Base-by-base conservation (phyloP, 2,888 invertebrate genomes). In the Diarsia mendica region DNA sequence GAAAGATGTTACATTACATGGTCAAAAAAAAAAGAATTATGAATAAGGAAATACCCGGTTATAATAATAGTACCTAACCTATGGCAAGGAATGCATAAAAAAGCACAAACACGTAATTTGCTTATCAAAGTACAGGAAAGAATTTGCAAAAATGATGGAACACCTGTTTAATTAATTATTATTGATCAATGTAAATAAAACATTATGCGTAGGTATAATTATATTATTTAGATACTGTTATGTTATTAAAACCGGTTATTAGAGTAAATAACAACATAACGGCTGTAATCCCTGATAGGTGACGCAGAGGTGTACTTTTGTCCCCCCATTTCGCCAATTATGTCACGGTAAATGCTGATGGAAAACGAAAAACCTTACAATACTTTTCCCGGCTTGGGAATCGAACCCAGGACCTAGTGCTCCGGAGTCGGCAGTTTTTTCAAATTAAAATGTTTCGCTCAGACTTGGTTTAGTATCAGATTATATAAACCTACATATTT, bases 1-100 rank as follows among this genome's bases (percentile, higher is more conserved):
- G n/a, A 69, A 77, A 23, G 15, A 69, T n/a, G 18, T 48, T 48
- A 33, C 46, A n/a, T 48, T 48, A 33, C 46, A n/a, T 75, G 55
- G 58, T 44, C 49, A 51, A 23, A 48, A 58, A 66, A 66, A 71
- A 13, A 28, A 28, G 1, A 28, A 53, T 28, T 20, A 70, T 18
- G 11, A 46, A 64, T 46, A 33, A 4, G 70, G 55, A 70, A 55
- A 53, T 53, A 61, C 15, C 28, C 23, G n/a, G 13, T 44, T 9
- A 4, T n/a, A 18, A 6, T n/a, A 18, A 28, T 44, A 48, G 51
- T 15, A 10, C 28, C 3, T 20, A 33, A n/a, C 10, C 3, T 20
- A 33, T 33, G 60, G 18, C 18, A 60, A 39, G 2, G 44, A 49
- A 58, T 23, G 3, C 15, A 13, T 60, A 44, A 76, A 13, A 13